Evolutionary conservation across 2,113 vertebrate species (phyloP).

Genomic region (Sinocyclocheilus anshuiensis): DNA sequence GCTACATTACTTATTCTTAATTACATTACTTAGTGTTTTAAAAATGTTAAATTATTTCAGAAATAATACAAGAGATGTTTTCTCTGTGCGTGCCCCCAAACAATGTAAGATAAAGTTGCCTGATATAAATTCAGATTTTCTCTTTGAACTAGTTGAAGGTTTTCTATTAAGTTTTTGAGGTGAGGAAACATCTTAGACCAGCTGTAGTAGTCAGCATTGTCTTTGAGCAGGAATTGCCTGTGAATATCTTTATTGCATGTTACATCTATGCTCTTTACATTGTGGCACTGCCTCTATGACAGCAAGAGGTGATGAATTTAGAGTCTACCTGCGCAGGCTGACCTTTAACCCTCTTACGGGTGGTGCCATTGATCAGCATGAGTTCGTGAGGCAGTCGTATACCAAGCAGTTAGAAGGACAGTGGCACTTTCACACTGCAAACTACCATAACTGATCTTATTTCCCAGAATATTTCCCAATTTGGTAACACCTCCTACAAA

Average conservation of each 20-base stretch:
- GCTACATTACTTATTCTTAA: too few species aligned
- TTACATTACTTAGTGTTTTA: too few species aligned
- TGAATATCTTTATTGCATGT: not conserved
- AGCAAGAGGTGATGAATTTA: not conserved
- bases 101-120: too few species aligned
- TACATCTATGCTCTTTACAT: conserved; percentile 2
- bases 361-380: not conserved
- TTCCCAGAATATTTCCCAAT: not conserved
- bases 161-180: not conserved
- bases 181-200: not conserved
- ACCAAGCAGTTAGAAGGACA: not conserved
- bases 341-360: not conserved
- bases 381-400: not conserved
- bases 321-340: not conserved
- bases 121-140: not conserved
- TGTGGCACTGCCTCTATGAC: not conserved
- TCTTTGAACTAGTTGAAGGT: not conserved
- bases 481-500: not conserved
- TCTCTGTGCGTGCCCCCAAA: too few species aligned
- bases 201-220: not conserved
- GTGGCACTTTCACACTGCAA: not conserved
- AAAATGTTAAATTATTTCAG: too few species aligned
- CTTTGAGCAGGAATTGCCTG: not conserved
- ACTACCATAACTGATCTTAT: not conserved
- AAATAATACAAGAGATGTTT: too few species aligned